These are phyloP conservation scores for Brachionus sp. DNA, from an alignment of 1,140 invertebrate genomes.

Conservation along the genomic window DNA sequence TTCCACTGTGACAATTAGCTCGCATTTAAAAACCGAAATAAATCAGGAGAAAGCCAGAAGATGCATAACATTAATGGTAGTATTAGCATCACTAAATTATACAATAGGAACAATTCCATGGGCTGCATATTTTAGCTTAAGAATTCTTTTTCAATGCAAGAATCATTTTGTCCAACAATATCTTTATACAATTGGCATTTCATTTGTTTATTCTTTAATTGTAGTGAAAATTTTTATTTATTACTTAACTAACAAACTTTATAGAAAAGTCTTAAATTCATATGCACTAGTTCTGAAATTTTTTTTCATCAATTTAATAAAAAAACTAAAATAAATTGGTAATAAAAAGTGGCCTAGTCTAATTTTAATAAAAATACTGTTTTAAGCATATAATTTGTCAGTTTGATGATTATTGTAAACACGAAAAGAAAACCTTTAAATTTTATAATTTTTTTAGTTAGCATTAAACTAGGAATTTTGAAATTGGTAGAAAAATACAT, in stretches of 20 bases:
- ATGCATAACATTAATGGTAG: not conserved
- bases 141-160: not conserved
- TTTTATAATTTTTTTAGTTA: too few species aligned
- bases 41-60: not conserved
- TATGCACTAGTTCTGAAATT: not conserved
- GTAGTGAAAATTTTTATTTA: not conserved
- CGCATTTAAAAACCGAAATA: not conserved
- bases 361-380: too few species aligned
- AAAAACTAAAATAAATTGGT: too few species aligned
- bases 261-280: not conserved
- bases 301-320: too few species aligned
- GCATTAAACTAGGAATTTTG: too few species aligned
- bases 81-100: not conserved
- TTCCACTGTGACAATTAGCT: not conserved
- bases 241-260: conserved; percentile 18
- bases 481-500: too few species aligned
- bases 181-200: not conserved
- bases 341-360: too few species aligned
- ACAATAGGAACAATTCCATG: conserved; percentile 6
- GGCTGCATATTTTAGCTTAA: not conserved
- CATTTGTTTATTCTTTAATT: not conserved
- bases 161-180: not conserved
- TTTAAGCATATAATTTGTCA: too few species aligned
- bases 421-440: too few species aligned
- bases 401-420: too few species aligned